These are phyloP conservation scores for Iguana delicatissima DNA, from an alignment of 2,797 vertebrate genomes.

Conservation along the genomic window DNA sequence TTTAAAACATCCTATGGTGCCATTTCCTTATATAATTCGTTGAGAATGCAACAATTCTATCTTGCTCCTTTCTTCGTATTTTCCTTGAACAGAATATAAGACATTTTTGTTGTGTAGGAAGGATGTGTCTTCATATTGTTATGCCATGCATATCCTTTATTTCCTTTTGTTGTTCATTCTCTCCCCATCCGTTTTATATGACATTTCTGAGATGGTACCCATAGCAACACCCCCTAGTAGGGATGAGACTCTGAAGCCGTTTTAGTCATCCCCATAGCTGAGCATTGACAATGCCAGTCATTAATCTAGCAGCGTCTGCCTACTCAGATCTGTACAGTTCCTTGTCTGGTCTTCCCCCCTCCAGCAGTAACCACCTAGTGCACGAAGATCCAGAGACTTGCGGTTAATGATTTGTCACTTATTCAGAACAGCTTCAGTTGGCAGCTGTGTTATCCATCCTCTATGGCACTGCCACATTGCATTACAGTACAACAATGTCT, in stretches of 20 bases:
- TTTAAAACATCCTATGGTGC: neutral
- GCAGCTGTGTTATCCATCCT: slow-evolving; percentile 75
- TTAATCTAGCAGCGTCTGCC: slow-evolving; percentile 71
- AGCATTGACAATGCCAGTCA: slow-evolving; percentile 75
- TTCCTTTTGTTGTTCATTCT: slow-evolving; percentile 71
- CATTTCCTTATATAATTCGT: slow-evolving; percentile 61
- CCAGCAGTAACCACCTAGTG: slow-evolving; percentile 66
- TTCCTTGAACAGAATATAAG: slow-evolving; percentile 46
- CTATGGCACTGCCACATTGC: slow-evolving; percentile 65
- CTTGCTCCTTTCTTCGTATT: slow-evolving; percentile 52
- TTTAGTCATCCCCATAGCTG: slow-evolving; percentile 53
- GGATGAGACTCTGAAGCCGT: slow-evolving; percentile 61
- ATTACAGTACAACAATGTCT: slow-evolving; percentile 68
- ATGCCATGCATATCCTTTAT: slow-evolving; percentile 59
- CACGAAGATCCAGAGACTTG: slow-evolving; percentile 73
- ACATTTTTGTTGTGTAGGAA: slow-evolving; percentile 47
- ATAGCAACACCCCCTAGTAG: slow-evolving; percentile 78
- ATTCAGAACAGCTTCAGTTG: slow-evolving; percentile 73
- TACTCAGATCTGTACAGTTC: slow-evolving; percentile 68
- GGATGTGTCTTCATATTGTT: slow-evolving; percentile 70
- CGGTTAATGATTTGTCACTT: slow-evolving; percentile 79
- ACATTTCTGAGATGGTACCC: slow-evolving; percentile 80
- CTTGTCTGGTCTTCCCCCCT: slow-evolving; percentile 70
- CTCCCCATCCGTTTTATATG: slow-evolving; percentile 69
- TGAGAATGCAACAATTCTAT: slow-evolving; percentile 62